Base-by-base conservation (phyloP, 2,113 vertebrate genomes). In the Girardinichthys multiradiatus region DNA sequence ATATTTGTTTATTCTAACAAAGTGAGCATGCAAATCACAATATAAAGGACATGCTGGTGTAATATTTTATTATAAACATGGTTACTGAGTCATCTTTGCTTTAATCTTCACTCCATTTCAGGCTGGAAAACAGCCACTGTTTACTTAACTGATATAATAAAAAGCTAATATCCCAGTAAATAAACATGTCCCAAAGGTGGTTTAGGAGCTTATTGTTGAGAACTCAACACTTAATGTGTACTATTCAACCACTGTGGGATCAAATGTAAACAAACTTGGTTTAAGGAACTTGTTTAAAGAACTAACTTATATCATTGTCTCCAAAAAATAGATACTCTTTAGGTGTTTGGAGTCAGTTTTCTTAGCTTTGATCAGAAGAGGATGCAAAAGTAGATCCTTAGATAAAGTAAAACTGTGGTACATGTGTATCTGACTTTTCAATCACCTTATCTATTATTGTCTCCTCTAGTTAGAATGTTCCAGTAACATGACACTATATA, bases 401-500 rank as follows among this genome's bases (percentile, higher is more conserved):
- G 87, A 89, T 89, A 82, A 85, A 87, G 87, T 88, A 72, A 57
- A 89, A 91, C 87, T 86, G 86, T 85, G 68, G 62, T 82, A 93
- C 94, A 94, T 67, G 89, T 92, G 91, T 93, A 88, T 86, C 78
- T 91, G 86, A 87, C 90, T 93, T 89, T 89, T 89, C 92, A 89
- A 91, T 93, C 91, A 90, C 90, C 91, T 82, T 76, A 80, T 61
- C 92, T 91, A 92, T 93, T 94, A 91, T 93, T 86, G 85, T 91
- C 84, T 72, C 48, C 80, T 68, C 57, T 79, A 75, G 83, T 91
- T 91, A 82, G 85, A 92, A 85, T 92, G 93, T 91, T 87, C 89
- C 84, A 77, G 92, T 92, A 92, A 94, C 86, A n/a, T 29, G 75
- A 94, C 74, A 87, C 91, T 91, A 89, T 84, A 92, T 92, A 94